Base-by-base conservation (phyloP, 2,888 invertebrate genomes). In the Keiferia lycopersicella region DNA sequence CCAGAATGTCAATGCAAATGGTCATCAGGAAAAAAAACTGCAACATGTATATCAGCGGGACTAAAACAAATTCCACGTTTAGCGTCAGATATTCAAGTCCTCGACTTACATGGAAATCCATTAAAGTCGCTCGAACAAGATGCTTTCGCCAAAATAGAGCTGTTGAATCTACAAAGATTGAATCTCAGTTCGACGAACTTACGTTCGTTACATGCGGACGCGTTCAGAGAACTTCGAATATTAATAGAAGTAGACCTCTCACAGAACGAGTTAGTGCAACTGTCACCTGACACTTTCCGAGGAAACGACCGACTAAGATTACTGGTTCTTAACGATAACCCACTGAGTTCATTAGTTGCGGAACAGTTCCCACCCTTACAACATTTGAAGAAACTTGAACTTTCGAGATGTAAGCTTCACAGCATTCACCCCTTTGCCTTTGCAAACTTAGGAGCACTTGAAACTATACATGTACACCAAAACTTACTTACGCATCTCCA, bases 11-110 rank as follows among this genome's bases (percentile, higher is more conserved):
- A 95, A 74, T 98, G 98, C 93, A 97, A 97, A 88, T 98, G 98
- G 98, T 95, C 96, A 4, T 96, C 96, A 57, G 97, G 97, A 63
- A 98, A 98, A 85, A 97, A 96, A 84, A 96, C 96, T 2, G 97
- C 97, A 11, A 93, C 96, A 58, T 98, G 98, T 84, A 93, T 94
- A 65, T 94, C 96, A 68, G 95, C 95, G 45, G 95, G 95, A 20
- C 92, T 97, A 67, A 94, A 94, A 62, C 92, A 93, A 62, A 92
- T 98, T 39, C 98, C 98, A 48, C 79, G 81, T 68, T 77, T 92
- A 68, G 86, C 87, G 16, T 72, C 89, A 64, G 92, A 92, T 18
- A 89, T 94, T 90, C 78, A 96, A 94, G 84, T 95, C 6, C 92
- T 98, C 70, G 96, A 97, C 74, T 86, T 98, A 59, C 95, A 96